Evolutionary conservation across 2,113 vertebrate species (phyloP), one percentile per base, ranked within the genome.

Genomic region (Dipodomys spectabilis): DNA sequence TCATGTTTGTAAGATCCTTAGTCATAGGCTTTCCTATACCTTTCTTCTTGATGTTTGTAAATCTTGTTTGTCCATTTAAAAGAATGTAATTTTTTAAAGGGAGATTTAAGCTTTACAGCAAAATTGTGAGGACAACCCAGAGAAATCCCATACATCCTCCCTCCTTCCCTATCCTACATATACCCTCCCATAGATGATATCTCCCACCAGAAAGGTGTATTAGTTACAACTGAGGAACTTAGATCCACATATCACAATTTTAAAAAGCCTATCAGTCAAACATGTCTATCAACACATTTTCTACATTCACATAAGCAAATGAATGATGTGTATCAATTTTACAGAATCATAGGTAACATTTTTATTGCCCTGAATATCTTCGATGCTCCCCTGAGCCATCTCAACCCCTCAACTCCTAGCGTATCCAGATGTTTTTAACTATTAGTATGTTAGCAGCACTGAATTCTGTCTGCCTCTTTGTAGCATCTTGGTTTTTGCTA

Each of bases 401-500:
- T 12, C 5, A 65, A 8, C 8, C 44, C 62, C 57, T 67, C 39
- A 78, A 53, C 30, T 45, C 16, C 30, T 53, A 27, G 73, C 10
- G 6, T 35, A 49, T 3, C 2, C 32, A 25, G 53, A 57, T 57
- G 11, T 57, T 39, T 57, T 57, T 57, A 57, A 18, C 53, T 57
- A 13, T 57, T 57, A 4, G 53, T 13, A 57, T 18, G 53, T 57
- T 57, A 0, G 53, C 15, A 13, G 23, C 28, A 49, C 13, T 28
- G 67, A 39, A 85, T 23, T 82, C 22, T 67, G 4, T 88, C 15
- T 8, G 45, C n/a, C 91, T 79, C 67, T 89, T 72, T 77, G 49
- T 75, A 49, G 15, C 69, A 15, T 83, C 73, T 93, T 86, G 9
- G 15, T 92, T 82, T 92, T 92, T 77, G 82, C 20, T 44, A 64